Conservation (phyloP, 2,113 vertebrate species). For the Scomber scombrus region DNA sequence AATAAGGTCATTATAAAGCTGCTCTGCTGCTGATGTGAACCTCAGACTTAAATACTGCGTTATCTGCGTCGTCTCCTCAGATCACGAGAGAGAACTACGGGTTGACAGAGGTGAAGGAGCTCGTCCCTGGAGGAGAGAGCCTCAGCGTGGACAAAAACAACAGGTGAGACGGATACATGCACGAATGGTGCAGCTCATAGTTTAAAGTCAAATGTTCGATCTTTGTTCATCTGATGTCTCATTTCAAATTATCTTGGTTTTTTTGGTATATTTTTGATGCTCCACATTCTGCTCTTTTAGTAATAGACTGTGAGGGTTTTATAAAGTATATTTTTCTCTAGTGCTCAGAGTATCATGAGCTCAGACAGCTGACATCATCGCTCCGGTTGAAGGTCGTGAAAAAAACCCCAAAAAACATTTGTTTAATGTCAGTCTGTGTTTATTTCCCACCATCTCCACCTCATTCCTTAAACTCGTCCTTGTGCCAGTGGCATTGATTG, state of each 20-base stretch:
- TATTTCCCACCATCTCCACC: background rate
- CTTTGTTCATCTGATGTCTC: background rate
- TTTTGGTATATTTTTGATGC: background rate
- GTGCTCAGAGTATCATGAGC: background rate
- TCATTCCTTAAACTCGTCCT: conserved; percentile 21
- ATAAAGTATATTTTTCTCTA: background rate
- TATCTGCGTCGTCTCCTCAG: conserved; percentile 69
- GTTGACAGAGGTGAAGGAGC: conserved; percentile 91
- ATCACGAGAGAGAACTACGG: conserved; percentile 96
- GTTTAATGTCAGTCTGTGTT: background rate
- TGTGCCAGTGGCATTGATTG: conserved; percentile 32
- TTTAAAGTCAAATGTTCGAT: background rate
- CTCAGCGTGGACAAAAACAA: conserved; percentile 91
- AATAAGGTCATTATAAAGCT: too few relatives aligned
- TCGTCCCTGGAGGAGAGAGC: conserved; percentile 91
- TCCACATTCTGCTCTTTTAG: conserved; percentile 12
- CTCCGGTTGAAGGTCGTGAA: conserved; percentile 5
- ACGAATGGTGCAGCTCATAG: too few relatives aligned
- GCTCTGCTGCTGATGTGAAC: too few relatives aligned
- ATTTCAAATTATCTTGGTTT: background rate
- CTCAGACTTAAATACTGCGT: too few relatives aligned
- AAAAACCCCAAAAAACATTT: too few relatives aligned
- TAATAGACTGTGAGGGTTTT: conserved; percentile 4
- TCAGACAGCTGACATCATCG: conserved; percentile 22
- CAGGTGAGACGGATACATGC: conserved; percentile 83